Evolutionary conservation across 2,888 invertebrate genomes (phyloP), one percentile per base, ranked within the genome.

Genomic region (Thereva nobilitata): DNA sequence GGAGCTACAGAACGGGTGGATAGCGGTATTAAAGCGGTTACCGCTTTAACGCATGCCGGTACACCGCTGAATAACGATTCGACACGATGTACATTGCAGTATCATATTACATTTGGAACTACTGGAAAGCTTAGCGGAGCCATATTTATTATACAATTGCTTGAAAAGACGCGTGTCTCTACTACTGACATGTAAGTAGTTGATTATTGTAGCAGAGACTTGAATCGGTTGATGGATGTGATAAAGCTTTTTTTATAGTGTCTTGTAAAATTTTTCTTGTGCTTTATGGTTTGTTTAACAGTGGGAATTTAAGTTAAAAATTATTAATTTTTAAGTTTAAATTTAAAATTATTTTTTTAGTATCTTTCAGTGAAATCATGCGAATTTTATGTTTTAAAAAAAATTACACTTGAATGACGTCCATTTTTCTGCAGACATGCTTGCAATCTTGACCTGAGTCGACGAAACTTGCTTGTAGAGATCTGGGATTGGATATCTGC

Each of bases 71-170:
- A 95, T 79, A 84, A 87, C 34, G 89, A 93, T 79, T 93, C 95
- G 1, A 95, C 95, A 1, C 86, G 96, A 74, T 92, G 90, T 73
- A 86, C 91, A 40, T 81, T 92, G 69, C 90, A 91, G 79, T 84
- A 91, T 8, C 92, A 93, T 80, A 84, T 95, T 68, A 92, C 93
- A 6, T 96, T 90, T 78, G 86, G 87, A n/a, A 85, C 84, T 74
- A 90, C 91, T 6, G 95, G 95, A 50, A 95, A 94, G 82, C 85
- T 94, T 67, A 92, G 92, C 66, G 95, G 95, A 5, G 95, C 92
- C 4, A 89, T 92, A 74, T 92, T 94, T 77, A 91, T 90, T 83
- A 83, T 93, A 63, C 91, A 91, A 77, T 90, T 93, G 77, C 80
- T 96, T 71, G 96, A 97, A 77, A 95, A 95, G 77, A 90, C 92